Evolutionary conservation across 2,113 vertebrate species (phyloP), one percentile per base, ranked within the genome.

Genomic region (Sapajus apella): DNA sequence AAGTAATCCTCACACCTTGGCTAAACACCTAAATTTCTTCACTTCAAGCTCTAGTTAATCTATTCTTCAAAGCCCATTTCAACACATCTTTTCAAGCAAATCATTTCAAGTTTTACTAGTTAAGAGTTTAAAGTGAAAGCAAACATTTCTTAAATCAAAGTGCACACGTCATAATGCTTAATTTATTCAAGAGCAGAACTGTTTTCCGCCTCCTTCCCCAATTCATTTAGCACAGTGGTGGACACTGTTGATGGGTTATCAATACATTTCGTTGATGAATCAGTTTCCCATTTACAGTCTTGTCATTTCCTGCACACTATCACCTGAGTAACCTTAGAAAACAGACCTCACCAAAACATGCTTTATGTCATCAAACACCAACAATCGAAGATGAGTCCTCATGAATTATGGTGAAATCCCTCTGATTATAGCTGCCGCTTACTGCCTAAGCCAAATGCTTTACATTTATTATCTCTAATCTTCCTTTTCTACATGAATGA

Each of bases 51-150:
- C 37, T 66, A 77, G 52, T 68, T 73, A 96, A 96, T 47, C 21
- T 50, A 79, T 40, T 95, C 58, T 94, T 93, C 61, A 91, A 94
- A 97, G 73, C 12, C 43, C 43, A 89, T 87, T 85, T 97, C 75
- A 91, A 94, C 35, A 96, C 73, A 50, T 43, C 47, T 88, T 75
- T 88, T 87, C 30, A 81, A 91, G 88, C 32, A 92, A 93, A 61
- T 12, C 43, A 61, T 64, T 70, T 18, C 75, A 91, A 94, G 40
- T 79, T 95, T 86, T 82, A 96, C 52, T 93, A 73, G 47, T n/a
- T 79, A 56, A 56, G 35, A 96, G 27, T 87, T 94, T 84, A 86
- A 88, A 97, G 2, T 4, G 32, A 96, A 85, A 95, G 45, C n/a
- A 92, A 95, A 50, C 55, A 96, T 90, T 95, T n/a, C 64, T 72